Evolutionary conservation across 2,113 vertebrate genomes (phyloP).

Genomic region (Mirounga angustirostris): DNA sequence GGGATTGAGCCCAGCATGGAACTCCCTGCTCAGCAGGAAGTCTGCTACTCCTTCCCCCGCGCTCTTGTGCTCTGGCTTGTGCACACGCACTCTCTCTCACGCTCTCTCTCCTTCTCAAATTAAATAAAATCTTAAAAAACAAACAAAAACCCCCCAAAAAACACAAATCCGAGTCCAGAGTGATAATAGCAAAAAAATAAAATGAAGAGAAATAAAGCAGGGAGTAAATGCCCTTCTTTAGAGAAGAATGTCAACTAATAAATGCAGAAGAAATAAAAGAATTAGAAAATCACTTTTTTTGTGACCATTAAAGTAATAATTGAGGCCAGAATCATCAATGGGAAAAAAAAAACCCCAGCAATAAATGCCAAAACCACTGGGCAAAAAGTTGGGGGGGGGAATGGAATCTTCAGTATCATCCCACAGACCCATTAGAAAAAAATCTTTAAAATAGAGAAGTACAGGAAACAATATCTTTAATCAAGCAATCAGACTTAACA

Average conservation of each 20-base stretch:
- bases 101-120: background rate
- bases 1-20: too few species aligned
- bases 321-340: background rate
- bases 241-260: slow-evolving; percentile 12
- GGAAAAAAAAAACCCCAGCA: background rate
- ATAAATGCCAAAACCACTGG: background rate
- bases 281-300: background rate
- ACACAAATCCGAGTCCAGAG: background rate
- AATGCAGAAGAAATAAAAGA: background rate
- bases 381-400: background rate
- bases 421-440: background rate
- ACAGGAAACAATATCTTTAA: background rate
- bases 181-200: background rate
- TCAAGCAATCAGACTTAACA: background rate
- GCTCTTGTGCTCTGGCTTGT: background rate
- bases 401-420: background rate
- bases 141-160: too few species aligned
- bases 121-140: background rate
- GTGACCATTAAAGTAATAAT: background rate
- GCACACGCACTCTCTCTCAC: background rate
- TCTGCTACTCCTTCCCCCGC: background rate
- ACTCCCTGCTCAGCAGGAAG: too few species aligned
- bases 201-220: background rate
- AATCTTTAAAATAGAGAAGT: background rate
- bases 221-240: background rate